Conservation (phyloP, 35 echinoderm and acorn worm genomes). For the Amphiura filiformis region DNA sequence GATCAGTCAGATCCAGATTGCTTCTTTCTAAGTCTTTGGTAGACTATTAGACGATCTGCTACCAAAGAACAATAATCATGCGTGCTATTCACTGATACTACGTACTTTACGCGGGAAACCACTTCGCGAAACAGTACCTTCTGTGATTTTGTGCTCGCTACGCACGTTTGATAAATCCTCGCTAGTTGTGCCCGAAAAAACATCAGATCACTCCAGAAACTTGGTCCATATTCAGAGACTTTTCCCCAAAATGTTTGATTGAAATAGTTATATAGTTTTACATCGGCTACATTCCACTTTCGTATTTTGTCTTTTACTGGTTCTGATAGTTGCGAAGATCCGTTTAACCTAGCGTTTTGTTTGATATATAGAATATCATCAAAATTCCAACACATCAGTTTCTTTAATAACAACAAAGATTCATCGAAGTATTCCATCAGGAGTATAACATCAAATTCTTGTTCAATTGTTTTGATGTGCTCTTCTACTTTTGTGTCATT, state of each 20-base stretch:
- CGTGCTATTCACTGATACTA: no score
- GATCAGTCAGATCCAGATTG: no score
- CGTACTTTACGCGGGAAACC: no score
- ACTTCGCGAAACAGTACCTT: no score
- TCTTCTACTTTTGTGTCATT: constrained; percentile 10
- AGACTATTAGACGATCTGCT: no score
- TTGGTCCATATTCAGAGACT: constrained; percentile 32
- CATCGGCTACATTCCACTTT: constrained; percentile 26
- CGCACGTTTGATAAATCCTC: no score
- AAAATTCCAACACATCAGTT: constrained; percentile 46
- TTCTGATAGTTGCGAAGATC: neutral
- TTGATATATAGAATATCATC: constrained; percentile 55
- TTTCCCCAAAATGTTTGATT: constrained; percentile 40
- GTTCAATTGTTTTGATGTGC: constrained; percentile 14
- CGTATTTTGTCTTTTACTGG: neutral
- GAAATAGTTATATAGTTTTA: constrained; percentile 44
- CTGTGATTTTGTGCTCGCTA: no score
- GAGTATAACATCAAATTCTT: constrained; percentile 51
- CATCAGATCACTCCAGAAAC: constrained; percentile 30
- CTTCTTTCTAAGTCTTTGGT: no score
- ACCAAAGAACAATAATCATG: no score
- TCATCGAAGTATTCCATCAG: constrained; percentile 59
- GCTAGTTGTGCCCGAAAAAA: neutral
- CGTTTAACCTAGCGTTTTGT: constrained; percentile 20
- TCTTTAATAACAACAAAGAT: constrained; percentile 41